Evolutionary conservation across 1,140 invertebrate genomes (phyloP).

Genomic region (Sycophila sp.): DNA sequence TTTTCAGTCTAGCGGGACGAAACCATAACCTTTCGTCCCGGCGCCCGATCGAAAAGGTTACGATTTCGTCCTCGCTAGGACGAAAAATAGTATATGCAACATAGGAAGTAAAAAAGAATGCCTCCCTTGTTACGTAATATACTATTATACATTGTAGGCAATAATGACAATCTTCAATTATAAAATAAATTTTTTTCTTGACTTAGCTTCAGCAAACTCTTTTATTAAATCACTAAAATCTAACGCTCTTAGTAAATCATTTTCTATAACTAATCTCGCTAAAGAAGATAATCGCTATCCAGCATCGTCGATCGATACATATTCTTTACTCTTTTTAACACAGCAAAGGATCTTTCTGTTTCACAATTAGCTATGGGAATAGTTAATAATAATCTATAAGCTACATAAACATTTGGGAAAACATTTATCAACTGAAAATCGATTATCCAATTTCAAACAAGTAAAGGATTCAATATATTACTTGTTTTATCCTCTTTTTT

Average conservation of each 20-base stretch:
- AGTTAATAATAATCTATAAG: constrained; percentile 20
- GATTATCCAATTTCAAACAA: constrained; percentile 26
- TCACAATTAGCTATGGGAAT: constrained; percentile 34
- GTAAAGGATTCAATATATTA: constrained; percentile 7
- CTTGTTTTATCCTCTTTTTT: background rate
- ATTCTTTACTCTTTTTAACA: constrained; percentile 8
- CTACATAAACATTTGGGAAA: constrained; percentile 30
- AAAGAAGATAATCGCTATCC: background rate
- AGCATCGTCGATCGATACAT: constrained; percentile 3
- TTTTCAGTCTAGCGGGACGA: no score
- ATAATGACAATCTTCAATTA: no score
- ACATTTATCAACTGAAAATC: constrained; percentile 16
- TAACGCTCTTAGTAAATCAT: background rate
- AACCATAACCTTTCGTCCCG: no score
- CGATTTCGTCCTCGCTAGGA: no score
- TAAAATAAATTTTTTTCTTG: background rate
- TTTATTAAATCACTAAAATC: background rate
- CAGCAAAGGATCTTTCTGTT: constrained; percentile 32
- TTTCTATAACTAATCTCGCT: background rate
- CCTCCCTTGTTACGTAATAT: no score
- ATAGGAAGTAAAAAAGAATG: no score
- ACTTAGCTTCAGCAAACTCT: background rate
- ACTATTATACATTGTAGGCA: no score
- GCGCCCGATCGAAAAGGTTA: no score
- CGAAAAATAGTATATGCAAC: no score